phyloP scores from a whole-genome alignment of 2,113 vertebrate genomes.

The Fregata magnificens region DNA sequence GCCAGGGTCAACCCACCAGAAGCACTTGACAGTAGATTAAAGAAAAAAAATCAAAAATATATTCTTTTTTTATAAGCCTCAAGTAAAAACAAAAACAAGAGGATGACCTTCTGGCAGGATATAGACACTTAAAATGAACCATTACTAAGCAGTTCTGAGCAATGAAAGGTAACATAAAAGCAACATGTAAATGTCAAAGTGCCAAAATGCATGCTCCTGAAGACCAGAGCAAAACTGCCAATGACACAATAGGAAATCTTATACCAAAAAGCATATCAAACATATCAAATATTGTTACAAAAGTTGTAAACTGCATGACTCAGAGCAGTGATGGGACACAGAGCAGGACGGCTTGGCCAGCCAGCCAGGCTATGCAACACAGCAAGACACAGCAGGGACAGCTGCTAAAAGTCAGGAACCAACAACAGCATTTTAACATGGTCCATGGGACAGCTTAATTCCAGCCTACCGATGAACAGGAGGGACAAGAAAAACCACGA shows the following conservation, averaged over 20 bases:
- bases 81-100: not conserved
- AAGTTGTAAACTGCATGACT: not conserved
- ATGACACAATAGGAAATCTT: not conserved
- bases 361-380: not conserved
- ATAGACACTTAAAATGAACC: not conserved
- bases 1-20: no score
- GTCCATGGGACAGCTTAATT: not conserved
- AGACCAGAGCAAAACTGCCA: not conserved
- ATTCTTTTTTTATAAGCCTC: not conserved
- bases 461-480: no score
- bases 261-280: not conserved
- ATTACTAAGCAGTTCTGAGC: not conserved
- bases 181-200: not conserved
- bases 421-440: fast-evolving
- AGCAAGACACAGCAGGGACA: not conserved
- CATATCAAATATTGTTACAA: not conserved
- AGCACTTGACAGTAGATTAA: not conserved
- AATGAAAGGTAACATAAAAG: not conserved
- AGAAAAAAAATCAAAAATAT: no score
- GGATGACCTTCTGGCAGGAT: not conserved
- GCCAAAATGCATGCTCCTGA: not conserved
- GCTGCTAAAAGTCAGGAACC: not conserved
- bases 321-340: not conserved
- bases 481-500: not conserved
- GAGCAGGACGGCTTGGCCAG: not conserved